Conservation (phyloP, 2,113 vertebrate species). For the Oryzias woworae region DNA sequence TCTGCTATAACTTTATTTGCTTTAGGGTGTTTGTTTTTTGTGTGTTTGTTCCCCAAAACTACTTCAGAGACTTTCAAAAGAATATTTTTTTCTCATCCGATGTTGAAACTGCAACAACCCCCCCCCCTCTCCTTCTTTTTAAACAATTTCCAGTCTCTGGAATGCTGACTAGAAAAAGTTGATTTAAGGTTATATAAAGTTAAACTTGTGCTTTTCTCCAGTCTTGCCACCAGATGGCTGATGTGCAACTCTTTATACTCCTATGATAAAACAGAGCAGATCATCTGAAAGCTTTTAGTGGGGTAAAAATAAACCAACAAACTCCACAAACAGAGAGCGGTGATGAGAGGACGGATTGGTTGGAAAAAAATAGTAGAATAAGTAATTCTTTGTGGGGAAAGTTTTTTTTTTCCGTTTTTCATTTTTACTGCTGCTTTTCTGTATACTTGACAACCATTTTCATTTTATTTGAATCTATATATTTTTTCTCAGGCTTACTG, state of each 20-base stretch:
- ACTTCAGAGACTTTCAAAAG: too few species aligned
- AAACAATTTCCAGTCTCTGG: slow-evolving; percentile 34
- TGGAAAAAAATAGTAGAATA: slow-evolving; percentile 24
- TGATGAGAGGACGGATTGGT: slow-evolving; percentile 51
- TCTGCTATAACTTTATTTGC: slow-evolving; percentile 3
- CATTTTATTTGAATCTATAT: slow-evolving; percentile 20
- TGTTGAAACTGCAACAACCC: slow-evolving; percentile 59
- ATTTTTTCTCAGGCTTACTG: slow-evolving; percentile 15
- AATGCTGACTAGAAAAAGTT: slow-evolving; percentile 59
- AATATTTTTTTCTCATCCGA: not conserved
- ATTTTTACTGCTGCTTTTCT: slow-evolving; percentile 8
- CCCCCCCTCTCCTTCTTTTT: slow-evolving; percentile 39
- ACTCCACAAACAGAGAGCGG: slow-evolving; percentile 49
- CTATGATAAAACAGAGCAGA: slow-evolving; percentile 49
- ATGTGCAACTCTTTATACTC: slow-evolving; percentile 24
- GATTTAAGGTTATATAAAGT: slow-evolving; percentile 56
- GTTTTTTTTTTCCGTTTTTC: not conserved
- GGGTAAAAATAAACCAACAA: slow-evolving; percentile 69
- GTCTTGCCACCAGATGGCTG: slow-evolving; percentile 61
- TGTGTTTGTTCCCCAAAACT: too few species aligned
- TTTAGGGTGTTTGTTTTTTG: not conserved
- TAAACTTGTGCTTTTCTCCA: slow-evolving; percentile 27
- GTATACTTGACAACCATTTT: not conserved
- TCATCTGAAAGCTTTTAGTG: slow-evolving; percentile 72
- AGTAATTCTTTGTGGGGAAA: slow-evolving; percentile 9